Evolutionary conservation across 2,113 vertebrate species (phyloP).

Genomic region (Melanerpes aurifrons): DNA sequence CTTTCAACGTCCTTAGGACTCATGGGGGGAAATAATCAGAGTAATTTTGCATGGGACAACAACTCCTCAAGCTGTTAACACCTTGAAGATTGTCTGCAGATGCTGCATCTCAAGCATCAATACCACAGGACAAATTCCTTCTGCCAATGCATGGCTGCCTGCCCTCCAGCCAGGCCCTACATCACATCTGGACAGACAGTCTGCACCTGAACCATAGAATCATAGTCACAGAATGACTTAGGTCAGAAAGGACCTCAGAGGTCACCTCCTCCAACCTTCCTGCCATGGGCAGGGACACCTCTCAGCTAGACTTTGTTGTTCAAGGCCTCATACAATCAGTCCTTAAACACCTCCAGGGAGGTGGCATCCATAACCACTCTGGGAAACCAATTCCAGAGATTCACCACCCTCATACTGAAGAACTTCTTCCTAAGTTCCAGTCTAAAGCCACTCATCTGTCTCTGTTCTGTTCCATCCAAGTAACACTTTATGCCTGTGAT

Average conservation of each 20-base stretch:
- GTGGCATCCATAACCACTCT: no score
- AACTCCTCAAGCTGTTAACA: neutral
- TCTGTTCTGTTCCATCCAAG: neutral
- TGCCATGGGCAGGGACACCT: no score
- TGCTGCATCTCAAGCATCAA: neutral
- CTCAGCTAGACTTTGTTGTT: no score
- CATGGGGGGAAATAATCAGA: neutral
- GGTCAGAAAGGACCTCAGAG: no score
- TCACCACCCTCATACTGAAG: no score
- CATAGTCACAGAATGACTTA: no score
- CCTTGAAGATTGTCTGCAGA: neutral
- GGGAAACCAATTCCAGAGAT: no score
- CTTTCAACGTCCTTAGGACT: neutral
- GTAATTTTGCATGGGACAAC: neutral
- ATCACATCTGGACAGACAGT: neutral
- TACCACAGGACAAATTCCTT: neutral
- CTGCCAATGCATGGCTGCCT: neutral
- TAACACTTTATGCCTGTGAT: neutral
- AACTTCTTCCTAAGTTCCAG: no score
- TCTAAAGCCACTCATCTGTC: neutral
- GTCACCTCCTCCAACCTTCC: no score
- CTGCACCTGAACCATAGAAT: neutral
- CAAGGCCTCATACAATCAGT: no score
- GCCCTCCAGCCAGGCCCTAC: neutral
- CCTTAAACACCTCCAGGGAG: no score